Conservation (phyloP, 30 jellyfish, hydroid and myxozoan species). For the Hydractinia echinata region DNA sequence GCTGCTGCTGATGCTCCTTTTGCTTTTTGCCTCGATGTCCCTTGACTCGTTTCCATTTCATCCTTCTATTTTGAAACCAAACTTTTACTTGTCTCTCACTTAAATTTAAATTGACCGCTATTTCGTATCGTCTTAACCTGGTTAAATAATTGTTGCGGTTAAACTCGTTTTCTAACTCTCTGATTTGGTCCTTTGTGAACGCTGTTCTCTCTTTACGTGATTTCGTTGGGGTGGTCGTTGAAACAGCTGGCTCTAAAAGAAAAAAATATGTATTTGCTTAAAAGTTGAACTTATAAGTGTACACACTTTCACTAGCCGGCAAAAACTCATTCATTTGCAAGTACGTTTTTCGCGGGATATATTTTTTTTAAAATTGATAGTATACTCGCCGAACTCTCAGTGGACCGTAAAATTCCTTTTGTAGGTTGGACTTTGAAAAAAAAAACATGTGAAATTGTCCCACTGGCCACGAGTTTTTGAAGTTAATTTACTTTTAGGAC, state of each 20-base stretch:
- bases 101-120: constrained; percentile 83
- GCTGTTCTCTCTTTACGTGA: constrained; percentile 97
- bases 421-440: too few relatives aligned
- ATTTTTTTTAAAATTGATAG: too few relatives aligned
- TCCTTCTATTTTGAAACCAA: constrained; percentile 95
- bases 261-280: background rate
- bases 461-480: too few relatives aligned
- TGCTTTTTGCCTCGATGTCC: constrained; percentile 77
- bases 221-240: constrained; percentile 85
- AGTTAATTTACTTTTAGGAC: too few relatives aligned
- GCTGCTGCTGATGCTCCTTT: constrained; percentile 3
- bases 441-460: too few relatives aligned
- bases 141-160: constrained; percentile 85
- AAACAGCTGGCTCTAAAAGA: constrained; percentile 66
- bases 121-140: constrained; percentile 98
- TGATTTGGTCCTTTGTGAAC: constrained; percentile 87
- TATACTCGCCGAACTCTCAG: too few relatives aligned
- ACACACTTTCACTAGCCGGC: too few relatives aligned
- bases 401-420: too few relatives aligned
- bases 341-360: too few relatives aligned
- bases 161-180: constrained; percentile 94
- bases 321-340: too few relatives aligned
- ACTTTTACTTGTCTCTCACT: constrained; percentile 97
- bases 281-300: too few relatives aligned
- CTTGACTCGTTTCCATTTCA: constrained; percentile 98